phyloP scores from a whole-genome alignment of 2,113 vertebrate species.

The Mobula birostris region DNA sequence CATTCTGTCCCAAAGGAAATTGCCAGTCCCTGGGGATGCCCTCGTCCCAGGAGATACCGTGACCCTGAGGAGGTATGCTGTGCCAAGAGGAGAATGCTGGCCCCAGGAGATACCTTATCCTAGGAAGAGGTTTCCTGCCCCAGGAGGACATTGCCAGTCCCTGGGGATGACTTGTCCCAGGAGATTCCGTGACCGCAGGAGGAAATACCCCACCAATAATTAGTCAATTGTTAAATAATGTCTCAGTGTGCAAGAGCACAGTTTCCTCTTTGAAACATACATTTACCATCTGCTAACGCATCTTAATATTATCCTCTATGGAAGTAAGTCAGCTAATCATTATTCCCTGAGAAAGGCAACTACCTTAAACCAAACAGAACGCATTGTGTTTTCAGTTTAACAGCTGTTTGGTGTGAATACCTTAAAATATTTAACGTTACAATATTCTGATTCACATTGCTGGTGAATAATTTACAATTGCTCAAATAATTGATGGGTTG shows the following conservation, averaged over 20 bases:
- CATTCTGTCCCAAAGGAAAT: too few relatives aligned
- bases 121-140: too few relatives aligned
- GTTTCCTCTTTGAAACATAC: background rate
- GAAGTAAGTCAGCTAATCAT: background rate
- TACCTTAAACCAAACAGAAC: background rate
- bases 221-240: background rate
- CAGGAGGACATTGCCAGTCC: too few relatives aligned
- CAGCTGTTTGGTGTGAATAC: background rate
- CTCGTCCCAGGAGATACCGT: too few relatives aligned
- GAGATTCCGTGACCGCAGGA: too few relatives aligned
- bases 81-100: too few relatives aligned
- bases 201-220: too few relatives aligned
- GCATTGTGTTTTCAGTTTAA: background rate
- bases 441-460: background rate
- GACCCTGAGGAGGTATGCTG: too few relatives aligned
- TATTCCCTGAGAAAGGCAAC: background rate
- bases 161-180: too few relatives aligned
- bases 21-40: too few relatives aligned
- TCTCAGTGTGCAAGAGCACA: background rate
- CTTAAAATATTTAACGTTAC: background rate
- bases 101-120: too few relatives aligned
- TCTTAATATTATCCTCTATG: background rate
- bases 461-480: conserved; percentile 1
- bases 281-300: background rate
- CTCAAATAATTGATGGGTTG: conserved; percentile 23